phyloP scores from a whole-genome alignment of 2,888 invertebrate genomes.

The Listrodromus nycthemerus region DNA sequence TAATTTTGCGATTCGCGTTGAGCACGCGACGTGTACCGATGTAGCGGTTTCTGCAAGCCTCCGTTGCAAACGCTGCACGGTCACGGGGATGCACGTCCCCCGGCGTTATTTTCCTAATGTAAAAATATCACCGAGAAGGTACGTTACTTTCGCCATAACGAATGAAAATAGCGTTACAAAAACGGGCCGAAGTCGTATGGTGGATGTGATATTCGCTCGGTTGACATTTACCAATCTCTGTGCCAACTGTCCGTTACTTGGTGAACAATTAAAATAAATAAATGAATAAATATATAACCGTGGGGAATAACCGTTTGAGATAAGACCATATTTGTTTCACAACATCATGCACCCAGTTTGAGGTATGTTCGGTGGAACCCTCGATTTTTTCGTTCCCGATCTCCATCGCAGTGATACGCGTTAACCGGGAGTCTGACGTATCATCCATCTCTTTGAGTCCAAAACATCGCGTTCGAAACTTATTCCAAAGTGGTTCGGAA shows the following conservation, averaged over 20 bases:
- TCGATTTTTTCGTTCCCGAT: background rate
- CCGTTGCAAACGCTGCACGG: background rate
- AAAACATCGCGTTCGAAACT: background rate
- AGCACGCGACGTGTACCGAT: constrained; percentile 13
- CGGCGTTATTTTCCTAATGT: background rate
- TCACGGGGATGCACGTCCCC: background rate
- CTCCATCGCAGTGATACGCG: background rate
- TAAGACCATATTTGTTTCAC: background rate
- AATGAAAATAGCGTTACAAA: background rate
- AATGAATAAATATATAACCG: background rate
- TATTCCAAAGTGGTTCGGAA: background rate
- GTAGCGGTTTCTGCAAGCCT: background rate
- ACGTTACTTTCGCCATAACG: background rate
- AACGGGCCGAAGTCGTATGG: background rate
- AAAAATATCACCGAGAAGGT: background rate
- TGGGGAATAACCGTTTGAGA: too few relatives aligned
- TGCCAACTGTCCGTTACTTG: too few relatives aligned
- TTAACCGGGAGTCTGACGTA: background rate
- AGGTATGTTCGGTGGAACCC: background rate
- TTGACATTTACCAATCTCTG: too few relatives aligned
- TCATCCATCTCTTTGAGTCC: constrained; percentile 11
- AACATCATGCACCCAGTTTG: background rate
- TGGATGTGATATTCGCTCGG: background rate
- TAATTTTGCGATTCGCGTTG: constrained; percentile 5
- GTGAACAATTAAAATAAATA: background rate